Evolutionary conservation across 2,113 vertebrate species (phyloP), one percentile per base, ranked within the genome.

Genomic region (Halcyon malimbica): DNA sequence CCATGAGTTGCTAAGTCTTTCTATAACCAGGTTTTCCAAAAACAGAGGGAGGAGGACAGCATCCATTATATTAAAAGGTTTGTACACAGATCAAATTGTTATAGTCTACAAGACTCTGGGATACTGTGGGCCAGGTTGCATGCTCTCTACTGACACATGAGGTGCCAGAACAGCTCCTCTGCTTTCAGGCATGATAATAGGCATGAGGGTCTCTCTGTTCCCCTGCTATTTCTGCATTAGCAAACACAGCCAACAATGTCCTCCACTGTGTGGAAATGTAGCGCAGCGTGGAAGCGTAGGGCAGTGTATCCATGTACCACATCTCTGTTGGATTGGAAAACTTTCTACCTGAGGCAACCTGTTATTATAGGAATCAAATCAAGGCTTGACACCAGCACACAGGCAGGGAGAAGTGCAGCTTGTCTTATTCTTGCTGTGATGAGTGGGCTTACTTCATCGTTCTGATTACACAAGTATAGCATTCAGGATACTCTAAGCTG

Each of bases 171-270:
- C 17, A 51, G 35, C n/a, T 15, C 28, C 67, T 31, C 33, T 65
- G 50, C 31, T 76, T 81, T 37, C 3, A 15, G 25, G 16, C 13
- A 26, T 16, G 11, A 12, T 33, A 75, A 44, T 1, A 0, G 31
- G n/a, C 44, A 54, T 0, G 0, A 26, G 25, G 9, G 13, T 37
- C 10, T 73, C 11, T n/a, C 48, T 21, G 5, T n/a, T 65, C 23
- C 51, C 35, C 62, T 63, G 8, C n/a, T 53, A 44, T 42, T 76
- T 76, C 39, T 65, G 16, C 26, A 9, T 41, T 51, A 50, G 6
- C 12, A 63, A 44, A 53, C 37, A 26, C 25, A 31, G 33, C 31
- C 50, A 84, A 19, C 48, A 42, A 13, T 2, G 4, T 44, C 62
- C 44, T 57, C 26, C 6, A 3, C 2, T 17, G 29, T 9, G 15